Base-by-base conservation (phyloP, 2,797 vertebrate species). In the Chelon labrosus region DNA sequence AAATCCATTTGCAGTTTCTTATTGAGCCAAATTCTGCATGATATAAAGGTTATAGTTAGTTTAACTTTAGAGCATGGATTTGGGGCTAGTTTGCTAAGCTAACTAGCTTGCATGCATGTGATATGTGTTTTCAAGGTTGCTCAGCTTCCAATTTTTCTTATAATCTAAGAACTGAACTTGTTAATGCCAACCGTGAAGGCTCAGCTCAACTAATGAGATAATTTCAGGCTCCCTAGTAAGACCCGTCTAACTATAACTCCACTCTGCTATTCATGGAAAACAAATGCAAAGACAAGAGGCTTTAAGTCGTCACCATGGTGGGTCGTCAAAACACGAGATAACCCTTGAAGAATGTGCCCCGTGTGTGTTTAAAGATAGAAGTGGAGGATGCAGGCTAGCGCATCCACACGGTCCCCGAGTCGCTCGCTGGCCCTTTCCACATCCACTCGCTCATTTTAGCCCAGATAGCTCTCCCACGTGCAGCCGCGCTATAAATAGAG, bases 381-480 rank as follows among this genome's bases (percentile, higher is more conserved):
- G 59, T 39, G 62, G 54, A 74, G 42, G 74, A 83, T 76, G 74
- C 50, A 7, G 20, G 27, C 51, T 56, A 61, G 57, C 65, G 11
- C 58, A 41, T 70, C 60, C 53, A 49, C 53, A 64, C 50, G 80
- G 9, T 31, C 53, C 8, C 31, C 4, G 31, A 31, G 51, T 55
- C 66, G 37, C 79, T 67, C 41, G 31, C 66, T 80, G 75, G 78
- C 80, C 67, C 80, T 72, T 68, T 79, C 72, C 72, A 69, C 61
- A 67, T 71, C 70, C 69, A 65, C 77, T 42, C 1, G 31, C 85
- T 78, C 6, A 3, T 81, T 83, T 58, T 77, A 86, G 83, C 80
- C 62, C 74, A 79, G 83, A 79, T 74, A 67, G 74, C 83, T 57
- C 80, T 63, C 82, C 81, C 86, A 85, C 78, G 49, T 91, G 90